Percentiles rank a stretch among this genome's conserved stretches.
Conservation (phyloP, 2,888 invertebrate species). For the Operophtera brumata region DNA sequence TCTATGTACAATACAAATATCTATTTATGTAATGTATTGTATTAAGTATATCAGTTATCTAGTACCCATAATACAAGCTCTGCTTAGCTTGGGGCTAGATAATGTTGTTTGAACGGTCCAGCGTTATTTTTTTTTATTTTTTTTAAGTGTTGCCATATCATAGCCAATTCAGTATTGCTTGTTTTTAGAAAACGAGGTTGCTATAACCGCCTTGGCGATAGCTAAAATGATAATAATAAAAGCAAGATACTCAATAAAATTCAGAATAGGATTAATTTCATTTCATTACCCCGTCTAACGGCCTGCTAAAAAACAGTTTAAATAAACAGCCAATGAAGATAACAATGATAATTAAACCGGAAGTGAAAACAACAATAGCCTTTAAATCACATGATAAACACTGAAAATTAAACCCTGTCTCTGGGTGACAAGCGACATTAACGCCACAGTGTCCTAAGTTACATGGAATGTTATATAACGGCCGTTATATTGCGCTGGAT, state of each 20-base stretch:
- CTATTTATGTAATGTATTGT: too few species aligned
- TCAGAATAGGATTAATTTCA: not conserved
- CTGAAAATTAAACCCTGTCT: not conserved
- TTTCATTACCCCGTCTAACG: not conserved
- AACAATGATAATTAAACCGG: not conserved
- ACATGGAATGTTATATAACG: not conserved
- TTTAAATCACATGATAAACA: not conserved
- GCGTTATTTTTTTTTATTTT: too few species aligned
- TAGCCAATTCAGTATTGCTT: too few species aligned
- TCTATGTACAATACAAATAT: too few species aligned
- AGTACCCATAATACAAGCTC: too few species aligned
- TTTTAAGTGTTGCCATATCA: too few species aligned
- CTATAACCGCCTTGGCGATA: too few species aligned
- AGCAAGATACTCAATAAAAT: not conserved
- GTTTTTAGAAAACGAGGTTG: too few species aligned
- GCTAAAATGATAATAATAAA: too few species aligned
- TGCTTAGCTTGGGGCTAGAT: too few species aligned
- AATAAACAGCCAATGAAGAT: constrained; percentile 3
- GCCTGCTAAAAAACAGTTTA: not conserved
- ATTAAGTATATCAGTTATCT: too few species aligned
- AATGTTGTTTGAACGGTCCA: too few species aligned
- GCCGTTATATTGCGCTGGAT: not conserved
- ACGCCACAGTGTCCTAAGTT: not conserved
- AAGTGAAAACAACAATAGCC: not conserved
- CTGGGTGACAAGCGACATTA: not conserved